Evolutionary conservation across 2,888 invertebrate species (phyloP), one percentile per base, ranked within the genome.

Genomic region (Diloba caeruleocephala): DNA sequence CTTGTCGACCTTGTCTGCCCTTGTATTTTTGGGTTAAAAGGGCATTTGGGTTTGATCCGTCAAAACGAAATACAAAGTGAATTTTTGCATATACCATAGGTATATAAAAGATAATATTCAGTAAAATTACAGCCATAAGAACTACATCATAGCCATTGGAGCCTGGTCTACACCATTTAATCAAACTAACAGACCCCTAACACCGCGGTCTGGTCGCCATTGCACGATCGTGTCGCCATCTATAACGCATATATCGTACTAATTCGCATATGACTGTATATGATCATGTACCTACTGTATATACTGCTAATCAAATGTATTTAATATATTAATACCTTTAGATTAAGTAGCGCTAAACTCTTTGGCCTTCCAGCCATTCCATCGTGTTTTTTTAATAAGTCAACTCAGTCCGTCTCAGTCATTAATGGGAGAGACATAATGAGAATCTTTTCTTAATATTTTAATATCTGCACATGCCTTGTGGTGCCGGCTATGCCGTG

Each of bases 171-270:
- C 51, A 42, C 60, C 77, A 62, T 46, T 58, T 55, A 51, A 68
- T 62, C 61, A 41, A 45, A 58, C 55, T 50, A 64, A 71, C 79
- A 62, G 78, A 64, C 77, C 75, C 34, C 63, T 60, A 63, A 69
- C 46, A 53, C 68, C 55, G 43, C 37, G 71, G 75, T 71, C 76
- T 72, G 71, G 58, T 46, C 61, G 74, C 71, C 78, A 81, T 73
- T 72, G 84, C 85, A 84, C 81, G 79, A 68, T 66, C 71, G 75
- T 74, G 75, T 66, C 78, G 75, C 80, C 82, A 79, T 76, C 76
- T 64, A 33, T 55, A 61, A 31, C 36, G 58, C 62, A 59, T 58
- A 48, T 38, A 62, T 59, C 52, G 56, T 68, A 74, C 62, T 63
- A 69, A 71, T 48, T 31, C 45, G 45, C 38, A 19, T 42, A 50